Evolutionary conservation across 2,888 invertebrate species (phyloP).

Genomic region (Strigamia transsilvanica): DNA sequence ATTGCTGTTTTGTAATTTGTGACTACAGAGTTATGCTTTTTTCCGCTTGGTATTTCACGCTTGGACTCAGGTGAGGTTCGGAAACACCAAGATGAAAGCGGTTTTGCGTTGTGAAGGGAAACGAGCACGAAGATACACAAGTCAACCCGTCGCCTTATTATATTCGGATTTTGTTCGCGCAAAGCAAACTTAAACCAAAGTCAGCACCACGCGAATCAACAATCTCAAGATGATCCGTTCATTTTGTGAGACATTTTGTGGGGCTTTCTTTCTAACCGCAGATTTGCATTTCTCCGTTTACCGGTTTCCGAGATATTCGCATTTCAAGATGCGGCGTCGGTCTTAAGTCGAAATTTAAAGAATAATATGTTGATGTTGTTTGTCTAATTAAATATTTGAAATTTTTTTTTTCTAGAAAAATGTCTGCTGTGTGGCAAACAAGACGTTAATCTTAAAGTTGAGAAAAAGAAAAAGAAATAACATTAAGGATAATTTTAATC

Average conservation of each 20-base stretch:
- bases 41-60: slow-evolving; percentile 33
- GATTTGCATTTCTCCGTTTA: too few species aligned
- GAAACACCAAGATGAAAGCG: neutral
- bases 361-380: neutral
- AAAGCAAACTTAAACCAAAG: too few species aligned
- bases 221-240: too few species aligned
- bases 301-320: too few species aligned
- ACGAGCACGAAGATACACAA: neutral
- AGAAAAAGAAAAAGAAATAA: slow-evolving; percentile 1
- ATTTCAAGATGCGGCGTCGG: too few species aligned
- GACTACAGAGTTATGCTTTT: neutral
- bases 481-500: slow-evolving; percentile 23
- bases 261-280: too few species aligned
- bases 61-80: neutral
- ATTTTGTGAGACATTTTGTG: too few species aligned
- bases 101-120: neutral
- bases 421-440: neutral
- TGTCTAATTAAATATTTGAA: neutral
- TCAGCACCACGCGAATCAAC: too few species aligned
- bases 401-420: neutral
- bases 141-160: neutral
- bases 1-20: slow-evolving; percentile 6
- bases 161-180: too few species aligned
- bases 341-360: neutral
- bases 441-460: slow-evolving; percentile 9